These are phyloP conservation scores for Acanthosepion esculentum DNA, from an alignment of 2,888 invertebrate genomes.

Conservation along the genomic window DNA sequence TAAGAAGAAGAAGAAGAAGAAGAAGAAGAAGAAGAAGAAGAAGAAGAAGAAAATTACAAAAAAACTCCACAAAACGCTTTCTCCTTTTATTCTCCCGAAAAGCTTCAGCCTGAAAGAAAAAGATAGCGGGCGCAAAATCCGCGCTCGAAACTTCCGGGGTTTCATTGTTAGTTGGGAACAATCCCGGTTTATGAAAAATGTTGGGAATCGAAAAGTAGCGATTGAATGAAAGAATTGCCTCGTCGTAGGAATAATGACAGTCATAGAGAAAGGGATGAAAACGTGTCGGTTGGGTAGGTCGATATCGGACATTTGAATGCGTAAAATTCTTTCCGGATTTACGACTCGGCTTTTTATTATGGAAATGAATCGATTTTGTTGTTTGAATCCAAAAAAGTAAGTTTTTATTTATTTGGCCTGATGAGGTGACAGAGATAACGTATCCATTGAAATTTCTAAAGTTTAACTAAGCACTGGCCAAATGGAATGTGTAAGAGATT, in stretches of 20 bases:
- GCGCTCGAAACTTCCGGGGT: background rate
- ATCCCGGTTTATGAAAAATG: background rate
- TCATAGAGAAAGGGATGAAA: background rate
- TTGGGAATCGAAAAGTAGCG: too few relatives aligned
- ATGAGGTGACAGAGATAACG: too few relatives aligned
- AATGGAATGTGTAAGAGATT: too few relatives aligned
- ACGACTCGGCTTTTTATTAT: background rate
- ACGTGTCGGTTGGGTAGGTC: background rate
- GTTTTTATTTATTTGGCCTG: background rate
- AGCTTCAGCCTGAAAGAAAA: background rate
- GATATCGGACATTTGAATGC: background rate
- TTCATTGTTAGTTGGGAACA: background rate
- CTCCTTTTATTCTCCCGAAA: background rate
- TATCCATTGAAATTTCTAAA: too few relatives aligned
- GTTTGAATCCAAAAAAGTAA: background rate
- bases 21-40: too few relatives aligned
- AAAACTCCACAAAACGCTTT: background rate
- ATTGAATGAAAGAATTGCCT: conserved; percentile 8
- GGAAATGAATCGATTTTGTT: background rate
- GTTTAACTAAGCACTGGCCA: too few relatives aligned
- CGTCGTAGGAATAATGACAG: background rate
- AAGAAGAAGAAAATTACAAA: background rate
- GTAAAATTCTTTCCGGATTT: background rate
- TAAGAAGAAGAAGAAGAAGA: accelerated
- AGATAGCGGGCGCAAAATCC: background rate